Conservation (phyloP, 2,797 vertebrate genomes). For the Nannoperca australis region DNA sequence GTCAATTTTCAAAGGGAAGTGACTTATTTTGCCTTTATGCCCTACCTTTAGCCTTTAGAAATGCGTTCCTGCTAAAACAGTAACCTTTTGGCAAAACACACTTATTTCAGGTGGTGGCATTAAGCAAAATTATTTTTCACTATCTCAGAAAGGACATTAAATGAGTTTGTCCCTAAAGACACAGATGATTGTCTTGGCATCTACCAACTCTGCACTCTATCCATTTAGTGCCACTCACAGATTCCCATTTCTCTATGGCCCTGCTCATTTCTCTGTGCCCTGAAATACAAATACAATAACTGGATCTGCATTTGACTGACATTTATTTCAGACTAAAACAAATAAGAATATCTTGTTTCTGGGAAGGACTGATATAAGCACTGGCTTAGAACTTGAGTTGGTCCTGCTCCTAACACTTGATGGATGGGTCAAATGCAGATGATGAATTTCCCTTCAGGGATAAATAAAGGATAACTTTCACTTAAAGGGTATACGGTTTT, state of each 20-base stretch:
- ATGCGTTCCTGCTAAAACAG: constrained; percentile 12
- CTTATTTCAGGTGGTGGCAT: constrained; percentile 13
- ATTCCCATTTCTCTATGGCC: constrained; percentile 2
- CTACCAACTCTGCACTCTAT: neutral
- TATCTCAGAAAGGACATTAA: constrained; percentile 13
- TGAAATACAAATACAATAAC: constrained; percentile 27
- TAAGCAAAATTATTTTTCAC: constrained; percentile 30
- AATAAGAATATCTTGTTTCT: constrained; percentile 22
- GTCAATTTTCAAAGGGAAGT: constrained; percentile 20
- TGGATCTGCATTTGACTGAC: constrained; percentile 48
- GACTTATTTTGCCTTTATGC: constrained; percentile 12
- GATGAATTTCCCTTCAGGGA: too few species aligned
- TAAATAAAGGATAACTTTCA: too few species aligned
- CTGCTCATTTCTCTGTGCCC: neutral
- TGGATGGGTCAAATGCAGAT: too few species aligned
- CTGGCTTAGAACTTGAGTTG: too few species aligned
- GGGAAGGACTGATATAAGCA: neutral
- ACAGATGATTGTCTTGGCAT: constrained; percentile 17
- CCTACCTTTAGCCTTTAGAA: neutral
- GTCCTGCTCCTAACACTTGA: too few species aligned
- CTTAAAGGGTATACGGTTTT: neutral
- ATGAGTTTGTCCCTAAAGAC: constrained; percentile 23
- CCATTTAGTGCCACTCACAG: neutral
- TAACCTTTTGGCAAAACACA: constrained; percentile 25
- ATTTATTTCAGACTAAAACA: constrained; percentile 25